A percentile compares a stretch with the other conserved stretches of the same genome.
These are phyloP conservation scores for Drosophila miranda DNA, from an alignment of 1,140 invertebrate species.

Conservation along the genomic window DNA sequence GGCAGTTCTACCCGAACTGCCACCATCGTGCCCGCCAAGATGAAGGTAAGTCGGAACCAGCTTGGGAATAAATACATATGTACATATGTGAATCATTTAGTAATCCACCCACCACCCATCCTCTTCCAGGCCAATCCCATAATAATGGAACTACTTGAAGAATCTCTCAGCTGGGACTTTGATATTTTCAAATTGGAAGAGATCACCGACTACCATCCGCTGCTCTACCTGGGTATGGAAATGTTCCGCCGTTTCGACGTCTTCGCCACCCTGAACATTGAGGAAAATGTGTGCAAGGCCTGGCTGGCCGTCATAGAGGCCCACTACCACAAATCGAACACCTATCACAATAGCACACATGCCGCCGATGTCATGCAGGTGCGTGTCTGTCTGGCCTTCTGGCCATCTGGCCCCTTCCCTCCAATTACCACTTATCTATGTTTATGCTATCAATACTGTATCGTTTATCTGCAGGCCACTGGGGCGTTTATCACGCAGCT, in stretches of 20 bases:
- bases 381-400: background rate
- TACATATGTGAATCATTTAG: background rate
- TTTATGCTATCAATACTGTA: background rate
- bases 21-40: slow-evolving; percentile 84
- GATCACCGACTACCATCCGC: slow-evolving; percentile 91
- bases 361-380: slow-evolving; percentile 94
- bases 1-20: slow-evolving; percentile 83
- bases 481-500: slow-evolving; percentile 93
- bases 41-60: slow-evolving; percentile 80
- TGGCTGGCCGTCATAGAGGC: slow-evolving; percentile 96
- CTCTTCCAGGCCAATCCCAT: slow-evolving; percentile 85
- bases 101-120: slow-evolving; percentile 31
- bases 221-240: slow-evolving; percentile 93
- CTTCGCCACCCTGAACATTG: slow-evolving; percentile 90
- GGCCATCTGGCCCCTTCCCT: background rate
- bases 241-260: slow-evolving; percentile 93
- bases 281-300: slow-evolving; percentile 92
- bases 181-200: slow-evolving; percentile 96
- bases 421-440: background rate
- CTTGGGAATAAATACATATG: background rate
- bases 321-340: slow-evolving; percentile 94
- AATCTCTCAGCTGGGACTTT: slow-evolving; percentile 94
- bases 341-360: slow-evolving; percentile 98
- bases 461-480: slow-evolving; percentile 85
- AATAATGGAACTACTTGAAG: slow-evolving; percentile 88